Conservation (phyloP, 2,888 invertebrate genomes). For the Drosophila helvetica region DNA sequence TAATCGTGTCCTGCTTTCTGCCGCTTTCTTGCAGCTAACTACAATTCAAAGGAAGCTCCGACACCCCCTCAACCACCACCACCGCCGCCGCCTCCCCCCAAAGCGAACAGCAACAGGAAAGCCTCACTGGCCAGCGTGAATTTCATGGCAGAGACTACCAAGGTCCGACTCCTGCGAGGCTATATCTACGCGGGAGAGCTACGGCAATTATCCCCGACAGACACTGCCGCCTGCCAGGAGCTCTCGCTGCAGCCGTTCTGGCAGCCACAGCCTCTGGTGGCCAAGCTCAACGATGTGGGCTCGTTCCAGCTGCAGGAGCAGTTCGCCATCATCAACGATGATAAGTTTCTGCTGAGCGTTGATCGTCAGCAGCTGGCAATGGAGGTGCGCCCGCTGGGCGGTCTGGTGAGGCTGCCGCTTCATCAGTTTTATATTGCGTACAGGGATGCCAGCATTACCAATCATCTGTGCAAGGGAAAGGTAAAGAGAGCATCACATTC, state of each 20-base stretch:
- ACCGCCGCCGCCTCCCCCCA: slow-evolving; percentile 20
- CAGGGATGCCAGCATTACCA: slow-evolving; percentile 85
- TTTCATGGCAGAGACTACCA: slow-evolving; percentile 78
- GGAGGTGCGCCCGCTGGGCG: slow-evolving; percentile 85
- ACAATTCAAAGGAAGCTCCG: slow-evolving; percentile 39
- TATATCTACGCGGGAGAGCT: slow-evolving; percentile 78
- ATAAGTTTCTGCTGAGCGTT: slow-evolving; percentile 85
- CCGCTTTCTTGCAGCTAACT: slow-evolving; percentile 43
- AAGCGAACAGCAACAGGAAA: slow-evolving; percentile 62
- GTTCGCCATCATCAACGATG: slow-evolving; percentile 85
- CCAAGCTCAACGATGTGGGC: slow-evolving; percentile 50
- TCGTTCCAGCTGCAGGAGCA: slow-evolving; percentile 82
- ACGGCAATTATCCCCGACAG: slow-evolving; percentile 56
- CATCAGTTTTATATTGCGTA: slow-evolving; percentile 87
- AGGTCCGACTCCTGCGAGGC: slow-evolving; percentile 79
- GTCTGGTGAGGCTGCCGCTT: slow-evolving; percentile 85
- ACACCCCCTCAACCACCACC: slow-evolving; percentile 31
- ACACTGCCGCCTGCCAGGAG: slow-evolving; percentile 56
- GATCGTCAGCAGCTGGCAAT: slow-evolving; percentile 86
- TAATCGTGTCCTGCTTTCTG: slow-evolving; percentile 34
- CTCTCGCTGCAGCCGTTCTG: slow-evolving; percentile 81
- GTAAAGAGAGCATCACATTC: slow-evolving; percentile 77
- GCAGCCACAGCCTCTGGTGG: slow-evolving; percentile 72
- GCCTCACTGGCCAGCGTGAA: slow-evolving; percentile 58
- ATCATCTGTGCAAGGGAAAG: slow-evolving; percentile 85